Conservation (phyloP, 2,113 vertebrate species). For the Psammodynastes pulverulentus region DNA sequence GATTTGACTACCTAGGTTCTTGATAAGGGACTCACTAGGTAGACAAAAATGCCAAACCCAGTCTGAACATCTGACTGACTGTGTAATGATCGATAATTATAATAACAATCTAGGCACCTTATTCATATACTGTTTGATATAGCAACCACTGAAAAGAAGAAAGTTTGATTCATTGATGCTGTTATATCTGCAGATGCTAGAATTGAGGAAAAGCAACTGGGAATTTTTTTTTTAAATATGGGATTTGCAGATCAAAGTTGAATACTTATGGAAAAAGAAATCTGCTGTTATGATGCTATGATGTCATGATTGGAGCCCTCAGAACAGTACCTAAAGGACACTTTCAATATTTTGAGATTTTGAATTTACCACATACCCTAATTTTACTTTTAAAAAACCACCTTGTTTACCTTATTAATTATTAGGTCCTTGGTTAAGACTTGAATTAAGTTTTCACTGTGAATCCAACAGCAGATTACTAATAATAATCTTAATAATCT, state of each 20-base stretch:
- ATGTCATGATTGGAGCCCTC: background rate
- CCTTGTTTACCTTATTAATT: background rate
- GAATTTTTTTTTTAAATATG: background rate
- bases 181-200: background rate
- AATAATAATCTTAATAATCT: background rate
- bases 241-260: background rate
- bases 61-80: too few species aligned
- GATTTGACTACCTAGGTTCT: too few species aligned
- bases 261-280: background rate
- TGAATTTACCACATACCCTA: background rate
- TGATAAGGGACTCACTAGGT: too few species aligned
- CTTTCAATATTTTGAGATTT: background rate
- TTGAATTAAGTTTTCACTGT: background rate
- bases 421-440: background rate
- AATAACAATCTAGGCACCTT: background rate
- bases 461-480: background rate
- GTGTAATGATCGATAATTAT: background rate
- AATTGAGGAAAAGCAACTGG: background rate
- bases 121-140: background rate
- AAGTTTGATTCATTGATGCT: background rate
- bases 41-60: too few species aligned
- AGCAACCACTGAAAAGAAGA: background rate
- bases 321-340: background rate
- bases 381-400: background rate
- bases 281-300: background rate